Evolutionary conservation across 2,113 vertebrate genomes (phyloP), one percentile per base, ranked within the genome.

Genomic region (Gopherus evgoodei): DNA sequence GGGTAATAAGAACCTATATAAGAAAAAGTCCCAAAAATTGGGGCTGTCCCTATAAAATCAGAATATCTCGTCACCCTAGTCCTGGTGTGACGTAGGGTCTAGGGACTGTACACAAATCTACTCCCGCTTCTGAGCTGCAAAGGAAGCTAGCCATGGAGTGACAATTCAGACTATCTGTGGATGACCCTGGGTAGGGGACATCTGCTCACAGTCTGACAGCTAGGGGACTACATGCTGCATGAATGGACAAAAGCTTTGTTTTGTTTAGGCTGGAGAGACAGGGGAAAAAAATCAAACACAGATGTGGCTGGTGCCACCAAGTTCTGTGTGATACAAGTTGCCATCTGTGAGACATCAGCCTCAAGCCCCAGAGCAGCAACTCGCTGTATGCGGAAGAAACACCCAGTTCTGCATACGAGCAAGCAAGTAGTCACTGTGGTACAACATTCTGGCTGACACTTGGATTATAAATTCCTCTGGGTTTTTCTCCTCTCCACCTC

Each of bases 401-500:
- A 25, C 13, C 42, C 42, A 7, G 24, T 42, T 52, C 31, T 31
- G 19, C 5, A 50, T 19, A 53, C 4, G 49, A 52, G 49, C 17
- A 52, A 22, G 11, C 19, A 52, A 22, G 11, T 12, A 53, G 50
- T 16, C 10, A 12, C 50, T 47, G 29, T 31, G 44, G 29, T 29
- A 19, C 29, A 47, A 31, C 27, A 38, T 38, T 10, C 35, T 49
- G 47, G 49, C 49, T 35, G 49, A 50, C 9, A 17, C 29, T 31
- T 52, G 17, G 78, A 35, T 21, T 52, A 50, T 14, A 27, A 21
- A 50, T 47, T 31, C 27, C 17, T 35, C 29, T 35, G 27, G 9
- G 12, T 38, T 59, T 0, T 0, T 11, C 49, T 50, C 3, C 81
- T 90, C 50, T 3, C 1, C 50, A 38, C 50, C 29, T 31, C 49